phyloP scores from a whole-genome alignment of 2,888 invertebrate genomes.

The Cephus nigrinus region DNA sequence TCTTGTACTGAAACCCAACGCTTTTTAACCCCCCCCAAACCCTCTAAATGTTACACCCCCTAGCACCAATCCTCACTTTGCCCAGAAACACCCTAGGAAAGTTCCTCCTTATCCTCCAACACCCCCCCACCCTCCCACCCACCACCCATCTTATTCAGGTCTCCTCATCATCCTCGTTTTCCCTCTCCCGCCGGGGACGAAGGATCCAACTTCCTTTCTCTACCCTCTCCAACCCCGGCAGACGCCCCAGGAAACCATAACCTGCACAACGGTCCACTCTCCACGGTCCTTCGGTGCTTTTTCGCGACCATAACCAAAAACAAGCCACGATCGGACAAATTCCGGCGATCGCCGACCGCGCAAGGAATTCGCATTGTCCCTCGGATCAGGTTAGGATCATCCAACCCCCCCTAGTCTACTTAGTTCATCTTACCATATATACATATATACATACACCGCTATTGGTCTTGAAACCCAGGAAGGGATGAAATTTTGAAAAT shows the following conservation, averaged over 20 bases:
- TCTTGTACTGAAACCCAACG: slow-evolving; percentile 16
- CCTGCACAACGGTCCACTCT: slow-evolving; percentile 52
- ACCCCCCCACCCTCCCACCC: too few species aligned
- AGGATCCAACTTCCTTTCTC: neutral
- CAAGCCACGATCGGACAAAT: slow-evolving; percentile 18
- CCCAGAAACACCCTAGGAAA: too few species aligned
- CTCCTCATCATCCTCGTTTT: neutral
- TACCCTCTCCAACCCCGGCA: slow-evolving; percentile 28
- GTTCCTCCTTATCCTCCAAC: too few species aligned
- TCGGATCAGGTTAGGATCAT: neutral
- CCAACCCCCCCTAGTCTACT: neutral
- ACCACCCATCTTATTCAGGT: neutral
- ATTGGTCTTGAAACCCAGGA: neutral
- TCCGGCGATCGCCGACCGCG: too few species aligned
- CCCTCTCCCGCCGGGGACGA: slow-evolving; percentile 14
- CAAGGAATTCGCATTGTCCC: neutral
- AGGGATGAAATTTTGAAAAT: neutral
- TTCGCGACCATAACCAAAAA: slow-evolving; percentile 19
- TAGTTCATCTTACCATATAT: neutral
- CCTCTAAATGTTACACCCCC: slow-evolving; percentile 9
- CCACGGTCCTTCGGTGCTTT: neutral
- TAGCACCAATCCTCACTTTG: neutral
- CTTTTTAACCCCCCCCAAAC: slow-evolving; percentile 18
- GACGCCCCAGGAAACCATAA: slow-evolving; percentile 53
- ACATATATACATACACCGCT: neutral